Conservation (phyloP, 2,113 vertebrate species). For the Toxotes chatareus region DNA sequence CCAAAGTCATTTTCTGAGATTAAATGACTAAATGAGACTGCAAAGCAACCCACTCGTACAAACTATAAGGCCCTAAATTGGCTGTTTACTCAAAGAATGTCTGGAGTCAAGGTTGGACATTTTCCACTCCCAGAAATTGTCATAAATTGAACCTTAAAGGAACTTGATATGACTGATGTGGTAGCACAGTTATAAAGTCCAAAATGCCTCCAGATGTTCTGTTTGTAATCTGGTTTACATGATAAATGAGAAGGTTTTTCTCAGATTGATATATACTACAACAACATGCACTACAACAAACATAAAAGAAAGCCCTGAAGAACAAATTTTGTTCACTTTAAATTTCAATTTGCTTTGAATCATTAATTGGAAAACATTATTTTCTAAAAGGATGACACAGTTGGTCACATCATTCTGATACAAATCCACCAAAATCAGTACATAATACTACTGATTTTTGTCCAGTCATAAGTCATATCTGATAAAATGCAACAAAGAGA, state of each 20-base stretch:
- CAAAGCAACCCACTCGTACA: not conserved
- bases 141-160: not conserved
- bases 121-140: not conserved
- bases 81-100: not conserved
- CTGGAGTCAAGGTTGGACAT: not conserved
- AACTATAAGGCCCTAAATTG: not conserved
- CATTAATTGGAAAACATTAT: not conserved
- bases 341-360: too few species aligned
- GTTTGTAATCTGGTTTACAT: too few species aligned
- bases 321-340: too few species aligned
- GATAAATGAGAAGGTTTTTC: too few species aligned
- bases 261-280: too few species aligned
- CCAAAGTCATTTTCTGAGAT: slow-evolving; percentile 17
- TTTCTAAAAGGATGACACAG: not conserved
- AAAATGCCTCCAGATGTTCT: too few species aligned
- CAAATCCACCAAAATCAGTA: not conserved
- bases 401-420: not conserved
- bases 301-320: too few species aligned
- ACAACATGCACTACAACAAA: too few species aligned
- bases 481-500: not conserved
- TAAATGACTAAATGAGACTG: not conserved
- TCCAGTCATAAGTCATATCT: not conserved
- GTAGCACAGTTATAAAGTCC: not conserved
- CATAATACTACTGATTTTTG: not conserved
- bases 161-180: not conserved